Evolutionary conservation across 64 coral and sea anemone genomes (phyloP), one percentile per base, ranked within the genome.

Genomic region (Porites lutea): DNA sequence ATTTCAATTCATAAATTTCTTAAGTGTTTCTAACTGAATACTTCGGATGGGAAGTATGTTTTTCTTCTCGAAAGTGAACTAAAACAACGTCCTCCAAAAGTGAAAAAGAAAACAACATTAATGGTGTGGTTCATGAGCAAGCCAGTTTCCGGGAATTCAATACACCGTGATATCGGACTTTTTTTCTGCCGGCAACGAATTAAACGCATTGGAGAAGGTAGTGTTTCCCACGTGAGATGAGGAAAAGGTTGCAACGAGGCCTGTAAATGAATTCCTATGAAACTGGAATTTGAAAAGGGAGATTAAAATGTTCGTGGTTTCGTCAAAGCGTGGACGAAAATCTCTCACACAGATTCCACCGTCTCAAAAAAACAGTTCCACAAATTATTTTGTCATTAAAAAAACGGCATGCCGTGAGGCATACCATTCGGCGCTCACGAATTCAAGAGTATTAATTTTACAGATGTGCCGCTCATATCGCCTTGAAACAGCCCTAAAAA

Each of bases 381-480:
- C 8, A 46, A 49, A 84, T 84, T 84, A 68, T 48, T 48, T n/a
- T 8, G 19, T 66, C 46, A 84, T 84, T 84, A 84, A 84, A 49
- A 21, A 18, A 84, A 68, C 27, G 45, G 46, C 81, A 63, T 83
- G 79, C 79, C 79, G 81, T 84, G 81, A 84, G 62, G 62, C 47
- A 12, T 60, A 20, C 10, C 51, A 51, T n/a, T 54, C 23, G 53
- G 47, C 63, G 61, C 47, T 58, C 63, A 21, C 46, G 47, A 52
- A 22, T 55, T 65, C 81, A 84, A 68, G 12, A 0, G 12, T 84
- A 84, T 84, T 84, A 84, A 61, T 84, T 84, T 84, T 84, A 68
- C 81, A 84, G 81, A 84, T 84, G 81, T 84, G 63, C 47, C 81
- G 62, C 46, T 51, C 48, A 22, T 52, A 68, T 5, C 18, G 23